A percentile compares a stretch with the other conserved stretches of the same genome.
Evolutionary conservation across 1,140 invertebrate species (phyloP).

Genomic region (Paralvinella palmiformis): DNA sequence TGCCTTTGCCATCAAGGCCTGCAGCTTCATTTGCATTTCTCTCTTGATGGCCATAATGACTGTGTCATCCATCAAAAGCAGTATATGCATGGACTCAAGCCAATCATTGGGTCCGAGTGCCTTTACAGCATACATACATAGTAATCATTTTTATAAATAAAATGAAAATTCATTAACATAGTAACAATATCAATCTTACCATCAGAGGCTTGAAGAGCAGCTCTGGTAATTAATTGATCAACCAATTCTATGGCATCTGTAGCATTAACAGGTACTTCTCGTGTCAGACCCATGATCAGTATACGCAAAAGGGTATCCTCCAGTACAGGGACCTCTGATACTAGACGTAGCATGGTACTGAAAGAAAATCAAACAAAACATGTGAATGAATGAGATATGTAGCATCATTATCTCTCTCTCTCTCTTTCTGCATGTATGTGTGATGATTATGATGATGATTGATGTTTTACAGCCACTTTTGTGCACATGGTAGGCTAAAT

Average conservation of each 20-base stretch:
- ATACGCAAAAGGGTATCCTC: slow-evolving; percentile 77
- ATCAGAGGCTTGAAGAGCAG: slow-evolving; percentile 66
- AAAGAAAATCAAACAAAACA: slow-evolving; percentile 9
- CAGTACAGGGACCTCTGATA: slow-evolving; percentile 76
- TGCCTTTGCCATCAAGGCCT: too few species aligned
- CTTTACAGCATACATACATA: neutral
- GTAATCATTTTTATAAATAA: neutral
- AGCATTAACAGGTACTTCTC: slow-evolving; percentile 74
- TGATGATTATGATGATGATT: too few species aligned
- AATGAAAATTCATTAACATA: too few species aligned
- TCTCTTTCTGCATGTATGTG: too few species aligned
- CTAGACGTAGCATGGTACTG: slow-evolving; percentile 67
- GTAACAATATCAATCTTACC: slow-evolving; percentile 28
- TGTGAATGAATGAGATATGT: neutral
- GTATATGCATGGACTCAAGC: too few species aligned
- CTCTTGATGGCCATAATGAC: too few species aligned
- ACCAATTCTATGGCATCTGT: slow-evolving; percentile 78
- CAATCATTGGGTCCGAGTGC: too few species aligned
- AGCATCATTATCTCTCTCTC: neutral
- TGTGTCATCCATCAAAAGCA: too few species aligned
- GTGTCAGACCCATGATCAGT: slow-evolving; percentile 74
- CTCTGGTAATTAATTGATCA: slow-evolving; percentile 76
- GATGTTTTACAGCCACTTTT: too few species aligned
- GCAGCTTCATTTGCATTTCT: too few species aligned
- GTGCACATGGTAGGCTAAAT: too few species aligned